Percentiles rank a stretch among this genome's conserved stretches.
Evolutionary conservation across 2,113 vertebrate species (phyloP).

Genomic region (Pygoscelis adeliae): DNA sequence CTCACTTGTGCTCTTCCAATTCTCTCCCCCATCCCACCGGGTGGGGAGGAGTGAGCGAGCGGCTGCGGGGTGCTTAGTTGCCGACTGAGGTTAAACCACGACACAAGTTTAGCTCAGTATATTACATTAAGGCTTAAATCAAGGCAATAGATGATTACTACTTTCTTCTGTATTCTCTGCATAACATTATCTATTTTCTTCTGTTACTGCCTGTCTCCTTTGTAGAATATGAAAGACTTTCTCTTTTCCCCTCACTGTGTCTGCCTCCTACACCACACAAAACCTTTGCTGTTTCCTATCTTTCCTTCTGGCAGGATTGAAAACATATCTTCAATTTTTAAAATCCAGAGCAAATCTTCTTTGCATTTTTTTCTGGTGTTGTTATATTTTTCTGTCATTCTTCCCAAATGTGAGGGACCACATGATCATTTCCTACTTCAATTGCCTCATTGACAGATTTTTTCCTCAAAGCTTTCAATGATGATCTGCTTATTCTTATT

Average conservation of each 20-base stretch:
- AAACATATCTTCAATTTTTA: neutral
- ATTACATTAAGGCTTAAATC: neutral
- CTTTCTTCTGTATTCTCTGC: neutral
- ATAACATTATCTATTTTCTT: neutral
- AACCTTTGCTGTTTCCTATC: neutral
- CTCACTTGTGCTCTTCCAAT: too few relatives aligned
- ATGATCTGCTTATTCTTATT: neutral
- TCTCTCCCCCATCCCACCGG: too few relatives aligned
- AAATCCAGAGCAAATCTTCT: neutral
- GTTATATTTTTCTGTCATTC: neutral
- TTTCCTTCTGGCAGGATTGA: neutral
- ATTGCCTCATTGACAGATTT: neutral
- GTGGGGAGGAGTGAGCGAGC: too few relatives aligned
- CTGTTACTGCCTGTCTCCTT: neutral
- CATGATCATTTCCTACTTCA: neutral
- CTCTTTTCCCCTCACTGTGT: neutral
- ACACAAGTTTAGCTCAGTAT: neutral
- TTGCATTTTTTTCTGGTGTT: neutral
- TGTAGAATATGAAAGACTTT: neutral
- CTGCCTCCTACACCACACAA: neutral
- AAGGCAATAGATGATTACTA: neutral
- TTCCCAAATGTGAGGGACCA: neutral
- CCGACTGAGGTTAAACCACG: too few relatives aligned
- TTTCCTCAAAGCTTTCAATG: neutral
- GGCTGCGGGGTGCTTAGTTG: too few relatives aligned